Evolutionary conservation across 2,888 invertebrate genomes (phyloP), one percentile per base, ranked within the genome.

Genomic region (Meta bourneti): DNA sequence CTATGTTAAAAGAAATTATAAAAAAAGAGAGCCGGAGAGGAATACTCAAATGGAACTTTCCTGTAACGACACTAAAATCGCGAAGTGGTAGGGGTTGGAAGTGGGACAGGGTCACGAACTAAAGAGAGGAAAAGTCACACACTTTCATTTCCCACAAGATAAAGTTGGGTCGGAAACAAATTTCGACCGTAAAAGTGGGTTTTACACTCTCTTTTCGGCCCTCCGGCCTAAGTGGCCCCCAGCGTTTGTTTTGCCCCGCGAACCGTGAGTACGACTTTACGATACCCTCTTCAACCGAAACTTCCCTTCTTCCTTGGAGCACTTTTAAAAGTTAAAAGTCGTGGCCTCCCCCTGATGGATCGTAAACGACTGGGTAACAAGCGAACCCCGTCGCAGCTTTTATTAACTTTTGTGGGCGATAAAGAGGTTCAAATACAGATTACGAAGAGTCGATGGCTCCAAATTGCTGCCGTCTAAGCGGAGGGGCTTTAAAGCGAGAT

Each of bases 171-270:
- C 7, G 6, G 51, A 34, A 79, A 61, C 79, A 79, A 79, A 79
- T 79, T 79, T 61, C 20, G 79, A 79, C 79, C 34, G 54, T 79
- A 79, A 79, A 79, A 79, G 79, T 77, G 77, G 77, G 51, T 77
- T 77, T 77, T 77, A 77, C 77, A 77, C 77, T 52, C 77, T 77
- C 77, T 77, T 72, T 20, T 51, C 51, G 51, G 49, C 77, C 52
- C 51, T 51, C 77, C 52, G 77, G 52, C 77, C 49, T 19, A 19
- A 77, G 77, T 19, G n/a, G 51, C 52, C 52, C 51, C 52, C n/a
- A 77, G n/a, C 77, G 51, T 77, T 77, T 51, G 77, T 52, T 77
- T 34, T 77, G 52, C 52, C 77, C 77, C n/a, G 77, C 19, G n/a
- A 77, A 51, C 52, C 77, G 77, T 8, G 51, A 34, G 34, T 34